Base-by-base conservation (phyloP, 2,888 invertebrate species). In the Drosophila falleni region DNA sequence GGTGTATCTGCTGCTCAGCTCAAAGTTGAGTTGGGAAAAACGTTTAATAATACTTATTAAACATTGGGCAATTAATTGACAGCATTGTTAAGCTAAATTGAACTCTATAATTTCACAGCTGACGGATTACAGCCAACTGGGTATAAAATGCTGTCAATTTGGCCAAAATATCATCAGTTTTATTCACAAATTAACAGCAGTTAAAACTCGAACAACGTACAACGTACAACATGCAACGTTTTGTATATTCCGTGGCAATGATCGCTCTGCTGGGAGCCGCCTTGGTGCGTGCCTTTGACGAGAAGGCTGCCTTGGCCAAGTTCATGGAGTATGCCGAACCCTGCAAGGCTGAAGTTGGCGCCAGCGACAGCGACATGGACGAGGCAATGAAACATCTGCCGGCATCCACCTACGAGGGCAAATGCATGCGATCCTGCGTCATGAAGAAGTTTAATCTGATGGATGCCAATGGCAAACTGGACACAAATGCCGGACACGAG, bases 351-450 rank as follows among this genome's bases (percentile, higher is more conserved):
- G 84, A 91, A 66, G 78, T 83, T 4, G 90, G 91, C 3, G 92
- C 92, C 19, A 76, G 65, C 6, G 83, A 89, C 50, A 80, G 55
- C 10, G 91, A 90, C 37, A 0, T 87, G 23, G 74, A 90, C 19
- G 78, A 75, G 2, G 1, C 86, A 4, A 1, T 84, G 0, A 80
- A 77, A 5, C 83, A 81, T 46, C 50, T 71, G 3, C 75, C 91
- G 0, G 71, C 89, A 10, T 29, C 71, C 3, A 69, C 74, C 1
- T 78, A 74, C 26, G 85, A 85, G 58, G 89, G 80, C 10, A 91
- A 91, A 75, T 91, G 91, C 42, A 37, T 91, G 60, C 87, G 89
- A 13, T 72, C 90, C 31, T 91, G 91, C 64, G 29, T 91, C 0
- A 87, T 91, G 89, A 85, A 86, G 44, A 86, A 73, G 44, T 73